These are phyloP conservation scores for silkworm (Bombyx mori) DNA, from an alignment of 1,140 invertebrate genomes.

Conservation along the genomic window ASM3026992v2 NC_085120.1:4034001-4034500, in stretches of 20 bases:
- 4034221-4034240: conserved; percentile 15
- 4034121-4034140: conserved; percentile 50
- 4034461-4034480: too few relatives aligned
- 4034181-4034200: conserved; percentile 52
- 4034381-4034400: too few relatives aligned
- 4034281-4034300: conserved; percentile 27
- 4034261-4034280: conserved; percentile 15
- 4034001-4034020: conserved; percentile 50
- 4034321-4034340: too few relatives aligned
- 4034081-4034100: conserved; percentile 60
- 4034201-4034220: conserved; percentile 35
- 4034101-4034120: conserved; percentile 49
- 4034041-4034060: conserved; percentile 57
- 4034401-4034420: too few relatives aligned
- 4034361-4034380: too few relatives aligned
- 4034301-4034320: too few relatives aligned
- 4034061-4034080: conserved; percentile 66
- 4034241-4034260: not conserved
- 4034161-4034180: conserved; percentile 46
- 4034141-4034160: conserved; percentile 45
- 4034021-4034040: conserved; percentile 34
- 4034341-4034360: too few relatives aligned
- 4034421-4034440: too few relatives aligned
- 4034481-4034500: too few relatives aligned
- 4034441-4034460: too few relatives aligned